A percentile compares a stretch with the other conserved stretches of the same genome.
Conservation (phyloP, 2,113 vertebrate genomes). For the Eidolon helvum region DNA sequence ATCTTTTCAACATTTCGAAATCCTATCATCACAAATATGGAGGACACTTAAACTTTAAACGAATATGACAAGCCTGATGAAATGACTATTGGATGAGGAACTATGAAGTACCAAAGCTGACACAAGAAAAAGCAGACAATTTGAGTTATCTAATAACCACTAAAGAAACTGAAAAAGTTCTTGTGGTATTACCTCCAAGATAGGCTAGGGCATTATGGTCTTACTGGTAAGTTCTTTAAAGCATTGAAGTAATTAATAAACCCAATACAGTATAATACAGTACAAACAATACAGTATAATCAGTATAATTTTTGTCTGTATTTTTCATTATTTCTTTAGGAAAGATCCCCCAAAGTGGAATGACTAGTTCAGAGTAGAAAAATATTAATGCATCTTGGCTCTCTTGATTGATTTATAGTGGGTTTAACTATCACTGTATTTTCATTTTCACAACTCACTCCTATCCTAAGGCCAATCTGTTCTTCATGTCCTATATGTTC, state of each 20-base stretch:
- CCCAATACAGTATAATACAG: not conserved
- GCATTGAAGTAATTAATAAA: not conserved
- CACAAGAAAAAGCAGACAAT: not conserved
- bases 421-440: not conserved
- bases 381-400: not conserved
- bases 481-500: fast-evolving
- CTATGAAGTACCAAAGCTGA: not conserved
- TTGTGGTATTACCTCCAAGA: not conserved
- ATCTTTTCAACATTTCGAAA: not conserved
- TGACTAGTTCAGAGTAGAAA: not conserved
- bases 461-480: not conserved
- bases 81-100: not conserved
- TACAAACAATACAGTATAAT: not conserved
- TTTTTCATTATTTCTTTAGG: not conserved
- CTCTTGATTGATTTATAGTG: not conserved
- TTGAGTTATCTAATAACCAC: not conserved
- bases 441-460: not conserved
- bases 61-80: not conserved
- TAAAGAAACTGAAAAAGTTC: not conserved
- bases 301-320: not conserved
- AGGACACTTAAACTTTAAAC: not conserved
- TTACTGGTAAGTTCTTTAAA: not conserved
- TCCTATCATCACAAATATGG: not conserved
- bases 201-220: not conserved
- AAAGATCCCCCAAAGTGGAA: not conserved